These are phyloP conservation scores for Euproctis similis DNA, from an alignment of 2,888 invertebrate genomes.

Conservation along the genomic window DNA sequence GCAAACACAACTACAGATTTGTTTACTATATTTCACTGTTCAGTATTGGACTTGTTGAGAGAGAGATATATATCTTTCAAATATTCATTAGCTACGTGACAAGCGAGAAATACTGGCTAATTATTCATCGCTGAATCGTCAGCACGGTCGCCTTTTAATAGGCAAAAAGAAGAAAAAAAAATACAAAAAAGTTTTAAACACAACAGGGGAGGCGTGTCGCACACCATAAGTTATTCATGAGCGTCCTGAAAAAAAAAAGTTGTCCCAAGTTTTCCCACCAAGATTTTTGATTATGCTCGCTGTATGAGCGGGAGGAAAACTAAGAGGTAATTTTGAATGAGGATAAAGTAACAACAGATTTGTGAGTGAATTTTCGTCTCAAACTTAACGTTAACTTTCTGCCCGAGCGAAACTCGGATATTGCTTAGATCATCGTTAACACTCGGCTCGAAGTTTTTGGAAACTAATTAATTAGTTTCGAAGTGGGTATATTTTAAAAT, in stretches of 20 bases:
- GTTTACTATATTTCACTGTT: constrained; percentile 33
- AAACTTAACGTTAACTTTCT: constrained; percentile 21
- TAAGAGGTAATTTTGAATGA: constrained; percentile 16
- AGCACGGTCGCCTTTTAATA: constrained; percentile 56
- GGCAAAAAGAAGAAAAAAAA: no score
- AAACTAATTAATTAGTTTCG: constrained; percentile 51
- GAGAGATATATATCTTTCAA: constrained; percentile 43
- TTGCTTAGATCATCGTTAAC: constrained; percentile 52
- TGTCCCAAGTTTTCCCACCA: constrained; percentile 32
- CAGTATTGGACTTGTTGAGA: constrained; percentile 11
- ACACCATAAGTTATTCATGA: constrained; percentile 64
- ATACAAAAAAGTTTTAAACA: constrained; percentile 67
- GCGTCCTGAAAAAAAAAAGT: constrained; percentile 47
- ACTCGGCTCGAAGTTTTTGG: constrained; percentile 39
- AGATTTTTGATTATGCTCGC: constrained; percentile 50
- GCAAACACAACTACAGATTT: constrained; percentile 48
- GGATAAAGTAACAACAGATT: constrained; percentile 20
- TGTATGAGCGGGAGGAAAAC: constrained; percentile 28
- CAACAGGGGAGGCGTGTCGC: constrained; percentile 63
- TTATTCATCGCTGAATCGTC: constrained; percentile 72
- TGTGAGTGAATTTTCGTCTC: constrained; percentile 20
- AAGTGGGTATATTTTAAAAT: constrained; percentile 38
- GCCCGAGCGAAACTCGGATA: constrained; percentile 34
- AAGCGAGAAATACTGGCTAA: constrained; percentile 68
- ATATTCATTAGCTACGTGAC: constrained; percentile 72